Conservation (phyloP, 2,113 vertebrate species). For the Actinemys pallida region DNA sequence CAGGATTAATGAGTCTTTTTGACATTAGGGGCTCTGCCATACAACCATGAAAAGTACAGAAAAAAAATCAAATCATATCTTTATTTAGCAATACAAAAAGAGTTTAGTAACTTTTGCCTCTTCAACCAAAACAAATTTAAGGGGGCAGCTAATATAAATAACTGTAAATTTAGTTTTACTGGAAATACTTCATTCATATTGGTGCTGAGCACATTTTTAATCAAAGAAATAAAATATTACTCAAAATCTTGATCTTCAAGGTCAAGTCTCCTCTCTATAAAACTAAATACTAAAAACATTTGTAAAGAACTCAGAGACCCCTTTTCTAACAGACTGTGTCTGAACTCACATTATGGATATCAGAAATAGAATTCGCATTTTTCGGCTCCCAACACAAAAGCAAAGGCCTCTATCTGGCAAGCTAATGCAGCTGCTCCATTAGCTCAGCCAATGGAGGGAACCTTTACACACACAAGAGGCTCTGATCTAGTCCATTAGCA, state of each 20-base stretch:
- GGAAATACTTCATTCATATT: background rate
- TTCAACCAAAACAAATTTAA: background rate
- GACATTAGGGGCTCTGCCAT: background rate
- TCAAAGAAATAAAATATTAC: background rate
- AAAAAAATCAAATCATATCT: background rate
- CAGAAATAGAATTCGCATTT: background rate
- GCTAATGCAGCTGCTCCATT: background rate
- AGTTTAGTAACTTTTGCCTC: background rate
- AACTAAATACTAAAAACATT: background rate
- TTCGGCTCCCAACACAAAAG: background rate
- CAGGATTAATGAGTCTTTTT: background rate
- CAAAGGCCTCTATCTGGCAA: background rate
- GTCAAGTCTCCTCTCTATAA: background rate
- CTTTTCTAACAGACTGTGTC: background rate
- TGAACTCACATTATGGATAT: background rate
- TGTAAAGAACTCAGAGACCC: background rate
- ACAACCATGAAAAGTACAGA: background rate
- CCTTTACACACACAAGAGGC: slow-evolving; percentile 31
- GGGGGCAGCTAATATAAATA: background rate
- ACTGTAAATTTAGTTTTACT: background rate
- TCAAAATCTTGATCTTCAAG: background rate
- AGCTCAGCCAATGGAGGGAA: slow-evolving; percentile 9
- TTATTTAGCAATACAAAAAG: background rate
- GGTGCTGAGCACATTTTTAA: background rate
- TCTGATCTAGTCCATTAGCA: slow-evolving; percentile 22